Base-by-base conservation (phyloP, 2,888 invertebrate species). In the Apamea epomidion region DNA sequence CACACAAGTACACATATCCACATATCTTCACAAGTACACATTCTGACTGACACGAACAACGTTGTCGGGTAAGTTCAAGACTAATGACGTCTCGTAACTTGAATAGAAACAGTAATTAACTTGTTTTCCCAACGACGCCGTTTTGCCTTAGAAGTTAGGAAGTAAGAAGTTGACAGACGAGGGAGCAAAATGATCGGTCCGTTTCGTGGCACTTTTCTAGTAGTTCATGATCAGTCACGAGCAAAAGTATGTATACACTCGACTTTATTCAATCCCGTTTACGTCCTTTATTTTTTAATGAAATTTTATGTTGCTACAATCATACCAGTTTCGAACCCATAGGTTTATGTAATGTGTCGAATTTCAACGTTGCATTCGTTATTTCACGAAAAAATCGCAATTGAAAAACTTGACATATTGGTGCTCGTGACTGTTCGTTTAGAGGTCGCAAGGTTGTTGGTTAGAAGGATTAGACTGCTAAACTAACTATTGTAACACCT, bases 31-130 rank as follows among this genome's bases (percentile, higher is more conserved):
- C 45, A 58, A 58, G n/a, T 21, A 71, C 14, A n/a, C 16, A 64
- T 64, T 67, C 51, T 70, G 21, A 18, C 51, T 74, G 48, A 84
- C 76, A 45, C 5, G 16, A 51, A 70, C 58, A 84, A 80, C 12
- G 6, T 54, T 76, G 54, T 80, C 14, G 5, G 16, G 14, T 14
- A 76, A 78, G 48, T 71, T 60, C 12, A 51, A 21, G 48, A 81
- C 74, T 77, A 81, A 84, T 85, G 85, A 72, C 51, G 14, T 37
- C 29, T 32, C 60, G 69, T 71, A 73, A 84, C 54, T 85, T 84
- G 76, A 69, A 42, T 21, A n/a, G 48, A 84, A 82, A 58, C 78
- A 73, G 54, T 72, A 68, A 74, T 82, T 62, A 85, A 65, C 69
- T 80, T 80, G 73, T 85, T 74, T 79, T 32, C 32, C 42, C 29